These are phyloP conservation scores for Fregetta grallaria DNA, from an alignment of 2,113 vertebrate genomes.

Conservation along the genomic window DNA sequence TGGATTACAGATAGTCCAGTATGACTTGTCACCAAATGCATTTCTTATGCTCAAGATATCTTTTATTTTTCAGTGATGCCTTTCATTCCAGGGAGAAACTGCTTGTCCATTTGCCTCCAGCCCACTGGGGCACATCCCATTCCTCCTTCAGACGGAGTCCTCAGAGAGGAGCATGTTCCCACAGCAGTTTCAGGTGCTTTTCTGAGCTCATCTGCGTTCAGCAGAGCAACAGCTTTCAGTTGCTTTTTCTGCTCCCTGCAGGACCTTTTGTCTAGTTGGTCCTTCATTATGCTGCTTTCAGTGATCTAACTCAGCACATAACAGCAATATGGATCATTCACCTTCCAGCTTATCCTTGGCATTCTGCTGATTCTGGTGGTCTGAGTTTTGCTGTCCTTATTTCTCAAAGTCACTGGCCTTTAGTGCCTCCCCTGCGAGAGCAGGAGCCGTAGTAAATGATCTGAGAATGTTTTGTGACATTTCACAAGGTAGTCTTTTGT, in stretches of 20 bases:
- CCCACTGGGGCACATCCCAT: background rate
- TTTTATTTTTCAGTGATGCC: background rate
- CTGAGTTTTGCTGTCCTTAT: background rate
- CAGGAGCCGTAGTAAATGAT: background rate
- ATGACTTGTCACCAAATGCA: accelerated
- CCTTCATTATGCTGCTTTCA: background rate
- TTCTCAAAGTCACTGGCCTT: background rate
- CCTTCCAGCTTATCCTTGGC: constrained; percentile 6
- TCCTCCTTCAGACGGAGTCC: background rate
- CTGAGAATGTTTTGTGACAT: background rate
- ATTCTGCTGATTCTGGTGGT: constrained; percentile 32
- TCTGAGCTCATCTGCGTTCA: accelerated
- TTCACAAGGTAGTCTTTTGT: background rate
- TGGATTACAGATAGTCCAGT: background rate
- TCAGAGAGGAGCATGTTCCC: background rate
- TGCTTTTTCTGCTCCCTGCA: background rate
- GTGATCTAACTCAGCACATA: background rate
- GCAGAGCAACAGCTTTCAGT: background rate
- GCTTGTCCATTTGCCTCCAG: background rate
- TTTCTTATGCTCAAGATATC: background rate
- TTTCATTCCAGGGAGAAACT: background rate
- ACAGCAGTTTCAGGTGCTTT: background rate
- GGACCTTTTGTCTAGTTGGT: background rate
- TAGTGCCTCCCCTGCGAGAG: background rate
- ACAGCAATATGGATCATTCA: background rate